A percentile compares a stretch with the other conserved stretches of the same genome.
Evolutionary conservation across 2,888 invertebrate species (phyloP).

Genomic region (Hoplodrina ambigua): DNA sequence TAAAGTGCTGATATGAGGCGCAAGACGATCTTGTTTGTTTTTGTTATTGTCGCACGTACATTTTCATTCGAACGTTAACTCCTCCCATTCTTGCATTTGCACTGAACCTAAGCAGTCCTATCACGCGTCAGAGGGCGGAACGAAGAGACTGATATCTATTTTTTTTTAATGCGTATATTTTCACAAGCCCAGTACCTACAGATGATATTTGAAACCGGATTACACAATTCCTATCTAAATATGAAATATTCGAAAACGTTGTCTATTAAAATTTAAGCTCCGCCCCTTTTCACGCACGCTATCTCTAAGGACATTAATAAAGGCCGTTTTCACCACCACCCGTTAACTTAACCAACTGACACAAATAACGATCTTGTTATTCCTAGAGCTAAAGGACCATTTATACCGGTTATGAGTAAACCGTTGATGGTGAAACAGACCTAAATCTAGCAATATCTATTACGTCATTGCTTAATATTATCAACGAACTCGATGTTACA

Average conservation of each 20-base stretch:
- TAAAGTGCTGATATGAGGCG: slow-evolving; percentile 24
- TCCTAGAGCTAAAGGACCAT: too few species aligned
- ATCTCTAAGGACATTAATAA: slow-evolving; percentile 14
- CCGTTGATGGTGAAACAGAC: slow-evolving; percentile 2
- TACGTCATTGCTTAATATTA: slow-evolving; percentile 23
- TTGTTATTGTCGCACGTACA: slow-evolving; percentile 35
- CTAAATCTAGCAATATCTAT: slow-evolving; percentile 25
- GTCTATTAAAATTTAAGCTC: slow-evolving; percentile 9
- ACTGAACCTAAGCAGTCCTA: slow-evolving; percentile 9
- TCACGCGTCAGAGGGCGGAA: background rate
- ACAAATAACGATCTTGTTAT: background rate
- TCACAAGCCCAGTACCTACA: background rate
- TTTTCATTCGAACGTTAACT: slow-evolving; percentile 6
- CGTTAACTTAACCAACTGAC: slow-evolving; percentile 1
- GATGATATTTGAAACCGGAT: slow-evolving; percentile 13
- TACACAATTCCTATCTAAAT: slow-evolving; percentile 29
- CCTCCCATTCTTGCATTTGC: background rate
- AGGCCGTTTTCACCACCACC: slow-evolving; percentile 2
- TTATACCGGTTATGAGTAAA: background rate
- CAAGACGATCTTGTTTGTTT: slow-evolving; percentile 16
- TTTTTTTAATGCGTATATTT: too few species aligned
- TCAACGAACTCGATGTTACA: slow-evolving; percentile 26
- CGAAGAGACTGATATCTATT: background rate
- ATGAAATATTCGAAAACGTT: slow-evolving; percentile 5
- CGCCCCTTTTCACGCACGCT: slow-evolving; percentile 3